These are phyloP conservation scores for Crocidura indochinensis DNA, from an alignment of 2,797 vertebrate genomes.

Conservation along the genomic window DNA sequence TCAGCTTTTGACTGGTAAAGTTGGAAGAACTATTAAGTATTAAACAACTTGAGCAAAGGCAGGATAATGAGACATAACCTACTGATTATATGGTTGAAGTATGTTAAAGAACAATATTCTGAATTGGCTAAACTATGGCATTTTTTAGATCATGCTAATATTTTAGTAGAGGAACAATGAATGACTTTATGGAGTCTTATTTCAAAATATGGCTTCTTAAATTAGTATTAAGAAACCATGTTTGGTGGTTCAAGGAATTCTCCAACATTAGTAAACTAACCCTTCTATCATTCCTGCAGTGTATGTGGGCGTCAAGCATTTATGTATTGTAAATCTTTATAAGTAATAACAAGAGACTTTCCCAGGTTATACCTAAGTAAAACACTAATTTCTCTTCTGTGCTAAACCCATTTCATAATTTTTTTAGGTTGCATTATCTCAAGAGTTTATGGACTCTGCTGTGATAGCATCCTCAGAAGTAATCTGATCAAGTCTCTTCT, in stretches of 20 bases:
- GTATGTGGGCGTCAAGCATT: constrained; percentile 36
- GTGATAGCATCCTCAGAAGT: constrained; percentile 67
- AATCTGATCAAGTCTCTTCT: constrained; percentile 59
- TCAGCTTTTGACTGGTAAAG: constrained; percentile 78
- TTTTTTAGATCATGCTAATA: constrained; percentile 73
- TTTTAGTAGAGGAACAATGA: constrained; percentile 63
- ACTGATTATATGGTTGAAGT: constrained; percentile 76
- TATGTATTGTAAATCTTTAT: constrained; percentile 30
- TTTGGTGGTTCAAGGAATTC: constrained; percentile 51
- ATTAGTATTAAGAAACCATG: constrained; percentile 28
- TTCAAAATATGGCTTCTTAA: constrained; percentile 67
- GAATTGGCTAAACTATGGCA: constrained; percentile 69
- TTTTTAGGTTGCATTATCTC: constrained; percentile 38
- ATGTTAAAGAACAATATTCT: constrained; percentile 75
- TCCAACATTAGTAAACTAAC: constrained; percentile 43
- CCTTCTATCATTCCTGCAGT: constrained; percentile 42
- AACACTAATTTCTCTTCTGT: constrained; percentile 67
- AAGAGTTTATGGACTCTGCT: constrained; percentile 29
- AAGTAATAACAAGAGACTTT: constrained; percentile 54
- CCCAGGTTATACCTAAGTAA: constrained; percentile 65
- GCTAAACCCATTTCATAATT: constrained; percentile 39
- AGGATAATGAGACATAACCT: constrained; percentile 76
- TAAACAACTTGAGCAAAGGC: constrained; percentile 76
- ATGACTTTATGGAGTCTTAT: constrained; percentile 64
- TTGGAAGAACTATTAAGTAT: constrained; percentile 80